These are phyloP conservation scores for Drosophila conformis DNA, from an alignment of 2,888 invertebrate genomes.

Conservation along the genomic window DNA sequence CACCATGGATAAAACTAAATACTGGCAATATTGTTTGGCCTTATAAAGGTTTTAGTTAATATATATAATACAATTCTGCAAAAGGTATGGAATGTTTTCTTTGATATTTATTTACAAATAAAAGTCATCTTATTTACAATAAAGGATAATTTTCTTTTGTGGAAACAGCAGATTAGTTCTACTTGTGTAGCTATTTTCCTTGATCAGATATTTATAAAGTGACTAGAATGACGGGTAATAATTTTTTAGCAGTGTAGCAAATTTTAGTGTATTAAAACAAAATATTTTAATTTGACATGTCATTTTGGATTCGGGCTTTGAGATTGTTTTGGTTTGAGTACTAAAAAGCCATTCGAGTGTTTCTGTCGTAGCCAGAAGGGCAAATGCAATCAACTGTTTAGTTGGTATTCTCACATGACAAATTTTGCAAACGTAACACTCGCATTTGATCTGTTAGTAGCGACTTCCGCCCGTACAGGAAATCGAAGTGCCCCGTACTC, in stretches of 20 bases:
- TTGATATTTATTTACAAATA: too few species aligned
- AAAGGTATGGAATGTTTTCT: neutral
- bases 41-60: neutral
- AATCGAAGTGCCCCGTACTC: slow-evolving; percentile 46
- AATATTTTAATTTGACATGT: neutral
- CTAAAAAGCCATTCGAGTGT: neutral
- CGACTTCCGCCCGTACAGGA: slow-evolving; percentile 55
- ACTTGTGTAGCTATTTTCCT: neutral
- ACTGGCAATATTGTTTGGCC: neutral
- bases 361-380: neutral
- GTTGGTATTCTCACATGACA: slow-evolving; percentile 47
- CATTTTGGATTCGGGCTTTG: neutral
- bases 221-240: neutral
- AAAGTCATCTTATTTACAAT: neutral
- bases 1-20: neutral
- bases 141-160: neutral
- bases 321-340: neutral
- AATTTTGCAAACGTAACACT: slow-evolving; percentile 45
- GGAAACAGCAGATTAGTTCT: neutral
- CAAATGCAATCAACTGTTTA: slow-evolving; percentile 51
- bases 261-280: neutral
- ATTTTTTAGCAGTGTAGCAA: neutral
- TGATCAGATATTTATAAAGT: neutral
- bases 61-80: neutral
- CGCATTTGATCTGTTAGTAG: slow-evolving; percentile 39